These are phyloP conservation scores for Entelurus aequoreus DNA, from an alignment of 2,113 vertebrate genomes.

Conservation along the genomic window DNA sequence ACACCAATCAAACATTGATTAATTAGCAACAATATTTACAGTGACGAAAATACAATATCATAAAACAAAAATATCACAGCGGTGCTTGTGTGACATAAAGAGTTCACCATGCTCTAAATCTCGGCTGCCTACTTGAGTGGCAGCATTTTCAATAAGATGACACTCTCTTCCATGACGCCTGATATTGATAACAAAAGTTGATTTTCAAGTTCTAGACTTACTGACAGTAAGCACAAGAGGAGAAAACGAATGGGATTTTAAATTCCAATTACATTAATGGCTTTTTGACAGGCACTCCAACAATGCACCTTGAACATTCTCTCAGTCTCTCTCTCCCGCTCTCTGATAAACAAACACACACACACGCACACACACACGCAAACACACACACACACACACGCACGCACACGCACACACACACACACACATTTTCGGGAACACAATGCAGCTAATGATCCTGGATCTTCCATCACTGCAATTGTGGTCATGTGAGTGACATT, in stretches of 20 bases:
- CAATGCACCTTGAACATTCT: constrained; percentile 36
- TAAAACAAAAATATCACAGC: constrained; percentile 12
- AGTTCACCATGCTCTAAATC: not conserved
- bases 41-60: constrained; percentile 6
- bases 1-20: constrained; percentile 1
- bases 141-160: constrained; percentile 49
- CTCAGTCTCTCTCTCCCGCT: constrained; percentile 1
- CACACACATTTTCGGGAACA: constrained; percentile 31
- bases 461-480: constrained; percentile 48
- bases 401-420: constrained; percentile 14
- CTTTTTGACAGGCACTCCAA: constrained; percentile 55
- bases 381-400: constrained; percentile 10
- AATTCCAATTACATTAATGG: constrained; percentile 69
- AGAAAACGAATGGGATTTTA: constrained; percentile 67
- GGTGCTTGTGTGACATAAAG: constrained; percentile 2
- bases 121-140: constrained; percentile 39
- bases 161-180: constrained; percentile 47
- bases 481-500: constrained; percentile 49
- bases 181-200: constrained; percentile 56
- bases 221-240: constrained; percentile 55
- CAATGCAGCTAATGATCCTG: constrained; percentile 56
- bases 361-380: no score
- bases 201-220: constrained; percentile 46
- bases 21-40: constrained; percentile 8
- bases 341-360: constrained; percentile 2